These are phyloP conservation scores for Pseudotriccus pelzelni DNA, from an alignment of 2,797 vertebrate species.

Conservation along the genomic window DNA sequence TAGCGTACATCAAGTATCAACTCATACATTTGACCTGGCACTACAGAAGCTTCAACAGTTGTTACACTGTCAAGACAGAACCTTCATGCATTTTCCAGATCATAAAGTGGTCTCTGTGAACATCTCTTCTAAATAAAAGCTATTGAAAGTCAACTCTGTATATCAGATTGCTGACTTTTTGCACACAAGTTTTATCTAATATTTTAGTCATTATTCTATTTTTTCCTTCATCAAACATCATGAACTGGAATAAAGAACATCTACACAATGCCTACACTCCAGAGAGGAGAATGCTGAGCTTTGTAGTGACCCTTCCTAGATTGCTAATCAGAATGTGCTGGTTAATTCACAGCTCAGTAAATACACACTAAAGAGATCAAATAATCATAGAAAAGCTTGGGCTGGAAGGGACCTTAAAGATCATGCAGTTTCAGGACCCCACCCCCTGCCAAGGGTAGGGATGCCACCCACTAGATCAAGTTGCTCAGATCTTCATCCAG, in stretches of 20 bases:
- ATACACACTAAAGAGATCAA: background rate
- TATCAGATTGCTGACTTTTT: background rate
- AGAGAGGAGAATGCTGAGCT: background rate
- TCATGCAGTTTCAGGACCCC: background rate
- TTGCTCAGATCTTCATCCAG: background rate
- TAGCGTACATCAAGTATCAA: background rate
- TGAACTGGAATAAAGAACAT: background rate
- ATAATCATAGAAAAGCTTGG: background rate
- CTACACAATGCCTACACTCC: background rate
- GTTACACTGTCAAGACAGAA: background rate
- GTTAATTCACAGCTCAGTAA: background rate
- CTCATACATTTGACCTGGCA: background rate
- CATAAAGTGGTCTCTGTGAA: background rate
- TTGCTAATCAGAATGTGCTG: background rate
- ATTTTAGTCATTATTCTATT: background rate
- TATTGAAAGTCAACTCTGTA: background rate
- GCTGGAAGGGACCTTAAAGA: background rate
- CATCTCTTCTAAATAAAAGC: background rate
- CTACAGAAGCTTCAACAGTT: background rate
- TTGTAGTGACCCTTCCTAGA: background rate
- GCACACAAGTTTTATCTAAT: background rate
- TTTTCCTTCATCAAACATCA: background rate
- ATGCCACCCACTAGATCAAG: background rate
- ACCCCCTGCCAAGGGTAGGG: too few species aligned
- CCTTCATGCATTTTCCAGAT: background rate